Evolutionary conservation across 2,797 vertebrate genomes (phyloP).

Genomic region (Peromyscus nudipes): DNA sequence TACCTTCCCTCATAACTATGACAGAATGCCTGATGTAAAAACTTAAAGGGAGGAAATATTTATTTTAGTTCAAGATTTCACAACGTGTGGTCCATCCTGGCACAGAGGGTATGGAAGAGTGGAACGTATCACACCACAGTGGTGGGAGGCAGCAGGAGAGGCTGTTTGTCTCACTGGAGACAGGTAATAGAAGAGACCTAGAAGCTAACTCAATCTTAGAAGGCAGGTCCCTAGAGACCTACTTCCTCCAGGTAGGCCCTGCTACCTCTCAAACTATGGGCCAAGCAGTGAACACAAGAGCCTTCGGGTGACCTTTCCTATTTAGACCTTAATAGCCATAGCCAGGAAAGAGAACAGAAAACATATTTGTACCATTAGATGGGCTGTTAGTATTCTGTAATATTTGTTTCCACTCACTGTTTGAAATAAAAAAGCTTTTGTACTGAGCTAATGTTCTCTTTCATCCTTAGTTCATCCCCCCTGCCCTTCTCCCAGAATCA

Average conservation of each 20-base stretch:
- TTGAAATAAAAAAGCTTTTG: slow-evolving; percentile 29
- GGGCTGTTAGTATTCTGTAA: neutral
- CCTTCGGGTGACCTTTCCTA: neutral
- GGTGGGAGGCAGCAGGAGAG: neutral
- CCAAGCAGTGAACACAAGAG: neutral
- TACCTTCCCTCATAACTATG: neutral
- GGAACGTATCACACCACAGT: neutral
- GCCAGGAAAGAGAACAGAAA: neutral
- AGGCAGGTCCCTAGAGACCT: too few species aligned
- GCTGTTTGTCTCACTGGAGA: neutral
- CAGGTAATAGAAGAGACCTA: neutral
- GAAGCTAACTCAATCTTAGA: neutral
- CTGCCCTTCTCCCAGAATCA: neutral
- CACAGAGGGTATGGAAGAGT: too few species aligned
- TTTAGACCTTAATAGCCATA: neutral
- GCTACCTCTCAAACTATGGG: neutral
- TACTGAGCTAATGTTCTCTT: slow-evolving; percentile 28
- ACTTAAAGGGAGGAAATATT: neutral
- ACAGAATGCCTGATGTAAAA: neutral
- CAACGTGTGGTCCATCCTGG: neutral
- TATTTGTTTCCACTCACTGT: slow-evolving; percentile 46
- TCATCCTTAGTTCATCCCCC: neutral
- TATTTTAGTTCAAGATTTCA: neutral
- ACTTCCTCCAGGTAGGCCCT: neutral
- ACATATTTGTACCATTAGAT: neutral